Conservation (phyloP, 2,113 vertebrate genomes). For the Equus przewalskii region DNA sequence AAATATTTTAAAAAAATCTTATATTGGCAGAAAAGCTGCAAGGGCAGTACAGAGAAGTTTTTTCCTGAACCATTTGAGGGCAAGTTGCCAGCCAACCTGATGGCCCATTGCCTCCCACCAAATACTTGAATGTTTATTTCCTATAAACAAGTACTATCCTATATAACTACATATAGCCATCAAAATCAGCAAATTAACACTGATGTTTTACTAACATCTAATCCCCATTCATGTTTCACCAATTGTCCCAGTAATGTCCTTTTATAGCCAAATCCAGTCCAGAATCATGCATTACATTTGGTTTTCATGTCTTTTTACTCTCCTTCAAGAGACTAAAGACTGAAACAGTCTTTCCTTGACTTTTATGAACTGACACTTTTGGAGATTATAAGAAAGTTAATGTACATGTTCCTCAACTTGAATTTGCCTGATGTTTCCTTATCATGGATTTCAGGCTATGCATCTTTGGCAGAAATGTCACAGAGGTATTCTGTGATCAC, state of each 20-base stretch:
- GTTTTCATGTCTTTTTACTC: not conserved
- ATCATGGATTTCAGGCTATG: not conserved
- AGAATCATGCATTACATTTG: conserved; percentile 1
- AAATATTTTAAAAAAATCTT: not conserved
- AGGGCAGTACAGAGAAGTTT: not conserved
- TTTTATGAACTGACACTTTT: not conserved
- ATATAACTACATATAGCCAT: not conserved
- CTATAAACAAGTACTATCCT: not conserved
- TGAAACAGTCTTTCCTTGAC: not conserved
- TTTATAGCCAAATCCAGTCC: not conserved
- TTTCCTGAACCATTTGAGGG: not conserved
- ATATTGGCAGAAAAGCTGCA: not conserved
- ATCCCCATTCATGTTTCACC: not conserved
- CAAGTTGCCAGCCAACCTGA: conserved; percentile 3
- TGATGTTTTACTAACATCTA: not conserved
- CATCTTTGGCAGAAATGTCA: not conserved
- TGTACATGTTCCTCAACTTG: not conserved
- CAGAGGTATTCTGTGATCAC: not conserved
- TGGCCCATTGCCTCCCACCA: not conserved
- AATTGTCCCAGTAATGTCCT: not conserved
- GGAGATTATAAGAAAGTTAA: not conserved
- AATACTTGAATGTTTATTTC: conserved; percentile 7
- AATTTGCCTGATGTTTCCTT: not conserved
- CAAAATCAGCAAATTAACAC: conserved; percentile 19
- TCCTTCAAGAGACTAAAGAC: not conserved